Base-by-base conservation (phyloP, 2,888 invertebrate genomes). In the Myathropa florea region DNA sequence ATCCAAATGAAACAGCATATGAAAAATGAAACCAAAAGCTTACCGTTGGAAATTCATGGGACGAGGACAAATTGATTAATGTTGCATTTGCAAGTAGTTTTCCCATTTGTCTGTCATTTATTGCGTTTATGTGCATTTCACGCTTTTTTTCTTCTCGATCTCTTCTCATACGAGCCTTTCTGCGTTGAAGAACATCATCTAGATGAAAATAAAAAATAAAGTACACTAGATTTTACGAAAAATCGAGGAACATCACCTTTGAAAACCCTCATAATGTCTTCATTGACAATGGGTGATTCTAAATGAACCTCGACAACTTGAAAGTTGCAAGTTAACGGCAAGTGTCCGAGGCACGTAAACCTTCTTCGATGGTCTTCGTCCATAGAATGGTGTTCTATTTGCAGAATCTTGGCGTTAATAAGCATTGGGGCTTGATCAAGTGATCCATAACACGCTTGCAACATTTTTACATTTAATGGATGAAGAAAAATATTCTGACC, bases 401-500 rank as follows among this genome's bases (percentile, higher is more conserved):
- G 97, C n/a, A 98, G 92, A 60, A 99, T 96, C 72, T 94, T 95
- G 0, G 97, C 98, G 2, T 93, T 94, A 71, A 99, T 94, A 2
- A 94, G 90, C 23, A 93, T 94, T 57, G 99, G 98, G 72, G 97
- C 96, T 73, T 95, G 94, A 78, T 96, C 96, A 80, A 98, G 93
- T 7, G 95, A 94, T 7, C 97, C 98, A 93, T 97, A 98, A 78
- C 97, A 96, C 78, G 95, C 95, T 90, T 97, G 96, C 89, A 99
- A 92, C 95, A 98, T 97, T 83, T 96, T 96, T 9, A 97, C 96
- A 92, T 99, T 99, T 89, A 99, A 93, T 14, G 97, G 96, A 92
- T 98, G 97, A 84, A 99, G 93, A 92, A 97, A 99, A 73, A 98
- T 95, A 91, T 98, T 97, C 92, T 98, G 98, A 0, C 98, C 98